Conservation (phyloP, 1,140 invertebrate species). For the Ectropis grisescens region DNA sequence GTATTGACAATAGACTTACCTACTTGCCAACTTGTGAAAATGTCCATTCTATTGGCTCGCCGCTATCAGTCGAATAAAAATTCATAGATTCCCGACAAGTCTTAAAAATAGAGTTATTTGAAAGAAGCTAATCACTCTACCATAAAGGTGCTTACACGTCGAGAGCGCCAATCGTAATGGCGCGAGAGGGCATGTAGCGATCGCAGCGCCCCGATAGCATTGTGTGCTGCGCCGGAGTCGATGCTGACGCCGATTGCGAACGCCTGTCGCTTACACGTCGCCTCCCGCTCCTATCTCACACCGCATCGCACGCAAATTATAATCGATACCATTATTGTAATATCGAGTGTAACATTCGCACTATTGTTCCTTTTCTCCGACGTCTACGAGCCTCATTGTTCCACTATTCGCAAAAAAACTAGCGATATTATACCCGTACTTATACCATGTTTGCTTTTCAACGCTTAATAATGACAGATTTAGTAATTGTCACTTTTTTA, state of each 20-base stretch:
- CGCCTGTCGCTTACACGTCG: conserved; percentile 63
- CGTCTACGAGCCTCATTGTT: conserved; percentile 20
- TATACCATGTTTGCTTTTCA: too few relatives aligned
- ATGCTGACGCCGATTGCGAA: conserved; percentile 55
- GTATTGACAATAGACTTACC: too few relatives aligned
- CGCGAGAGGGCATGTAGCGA: conserved; percentile 56
- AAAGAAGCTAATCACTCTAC: conserved; percentile 43
- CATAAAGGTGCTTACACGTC: conserved; percentile 36
- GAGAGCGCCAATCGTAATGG: conserved; percentile 55
- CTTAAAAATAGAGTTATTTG: conserved; percentile 8
- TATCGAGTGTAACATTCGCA: conserved; percentile 55
- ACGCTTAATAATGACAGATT: too few relatives aligned
- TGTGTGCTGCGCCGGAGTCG: conserved; percentile 43
- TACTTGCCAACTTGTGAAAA: too few relatives aligned
- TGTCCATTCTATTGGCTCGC: too few relatives aligned
- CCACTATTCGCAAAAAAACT: too few relatives aligned
- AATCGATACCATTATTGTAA: conserved; percentile 69
- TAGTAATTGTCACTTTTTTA: too few relatives aligned
- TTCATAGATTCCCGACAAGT: too few relatives aligned
- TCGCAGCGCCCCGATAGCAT: conserved; percentile 57
- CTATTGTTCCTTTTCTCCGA: conserved; percentile 51
- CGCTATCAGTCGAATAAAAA: too few relatives aligned
- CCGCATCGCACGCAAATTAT: conserved; percentile 67
- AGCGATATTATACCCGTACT: too few relatives aligned
- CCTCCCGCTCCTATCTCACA: conserved; percentile 44